Conservation (phyloP, 2,113 vertebrate genomes). For the Festucalex cinctus region DNA sequence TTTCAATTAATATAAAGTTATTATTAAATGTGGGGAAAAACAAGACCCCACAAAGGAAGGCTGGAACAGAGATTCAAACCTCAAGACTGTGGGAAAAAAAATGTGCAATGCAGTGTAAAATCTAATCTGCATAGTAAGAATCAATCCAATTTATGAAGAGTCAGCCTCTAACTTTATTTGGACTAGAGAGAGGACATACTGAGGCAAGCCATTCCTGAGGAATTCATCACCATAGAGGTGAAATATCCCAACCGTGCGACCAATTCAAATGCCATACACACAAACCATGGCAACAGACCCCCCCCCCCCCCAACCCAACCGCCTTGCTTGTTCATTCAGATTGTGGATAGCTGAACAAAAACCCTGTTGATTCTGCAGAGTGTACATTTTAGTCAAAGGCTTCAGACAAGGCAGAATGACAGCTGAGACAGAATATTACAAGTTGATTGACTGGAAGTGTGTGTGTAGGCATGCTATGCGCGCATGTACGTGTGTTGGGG, state of each 20-base stretch:
- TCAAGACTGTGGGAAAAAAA: too few relatives aligned
- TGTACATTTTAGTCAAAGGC: constrained; percentile 42
- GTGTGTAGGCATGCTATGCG: constrained; percentile 9
- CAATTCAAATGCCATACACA: constrained; percentile 43
- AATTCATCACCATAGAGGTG: constrained; percentile 52
- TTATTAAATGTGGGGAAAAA: too few relatives aligned
- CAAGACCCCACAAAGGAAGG: too few relatives aligned
- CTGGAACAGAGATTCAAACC: too few relatives aligned
- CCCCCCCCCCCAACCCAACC: background rate
- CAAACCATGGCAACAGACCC: constrained; percentile 38
- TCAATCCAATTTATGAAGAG: constrained; percentile 52
- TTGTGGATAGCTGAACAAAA: constrained; percentile 53
- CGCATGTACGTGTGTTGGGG: constrained; percentile 15
- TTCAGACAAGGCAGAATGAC: constrained; percentile 13
- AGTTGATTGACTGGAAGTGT: constrained; percentile 51
- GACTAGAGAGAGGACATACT: constrained; percentile 39
- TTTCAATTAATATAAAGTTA: too few relatives aligned
- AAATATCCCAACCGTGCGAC: constrained; percentile 27
- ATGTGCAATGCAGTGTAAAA: background rate
- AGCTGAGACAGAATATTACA: constrained; percentile 33
- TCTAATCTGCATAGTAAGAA: background rate
- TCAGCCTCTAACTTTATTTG: constrained; percentile 32
- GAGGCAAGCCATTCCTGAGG: too few relatives aligned
- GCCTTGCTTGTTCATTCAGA: constrained; percentile 50
- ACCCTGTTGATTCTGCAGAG: constrained; percentile 40